A percentile compares a stretch with the other conserved stretches of the same genome.
phyloP scores from a whole-genome alignment of 2,797 vertebrate genomes.

The Liparis tanakae region DNA sequence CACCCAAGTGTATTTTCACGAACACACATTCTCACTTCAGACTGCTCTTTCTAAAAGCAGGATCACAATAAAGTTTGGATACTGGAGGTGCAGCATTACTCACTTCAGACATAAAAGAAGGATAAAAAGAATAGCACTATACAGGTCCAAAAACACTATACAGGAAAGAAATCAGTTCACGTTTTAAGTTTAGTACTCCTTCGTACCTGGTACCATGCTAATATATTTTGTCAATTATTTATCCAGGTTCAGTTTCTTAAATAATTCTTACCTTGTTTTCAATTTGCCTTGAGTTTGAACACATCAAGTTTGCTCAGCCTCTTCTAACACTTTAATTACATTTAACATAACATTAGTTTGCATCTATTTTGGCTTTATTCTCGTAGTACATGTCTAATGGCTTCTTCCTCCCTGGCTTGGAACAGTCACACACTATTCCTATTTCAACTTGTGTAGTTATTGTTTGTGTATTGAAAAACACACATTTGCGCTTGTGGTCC shows the following conservation, averaged over 20 bases:
- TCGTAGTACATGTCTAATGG: not conserved
- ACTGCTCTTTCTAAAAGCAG: slow-evolving; percentile 38
- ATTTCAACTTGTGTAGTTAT: not conserved
- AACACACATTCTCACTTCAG: slow-evolving; percentile 54
- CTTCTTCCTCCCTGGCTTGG: not conserved
- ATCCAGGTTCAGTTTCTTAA: not conserved
- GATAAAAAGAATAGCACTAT: not conserved
- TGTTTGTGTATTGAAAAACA: not conserved
- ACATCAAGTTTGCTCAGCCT: not conserved
- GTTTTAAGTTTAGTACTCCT: not conserved
- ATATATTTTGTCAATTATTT: not conserved
- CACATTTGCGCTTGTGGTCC: not conserved
- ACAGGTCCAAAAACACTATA: too few species aligned
- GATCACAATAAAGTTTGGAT: not conserved
- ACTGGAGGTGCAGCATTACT: not conserved
- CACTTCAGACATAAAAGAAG: not conserved
- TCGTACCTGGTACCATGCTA: not conserved
- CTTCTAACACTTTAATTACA: not conserved
- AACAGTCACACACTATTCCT: not conserved
- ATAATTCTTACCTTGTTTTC: not conserved
- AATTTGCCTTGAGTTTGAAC: not conserved
- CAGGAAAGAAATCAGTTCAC: not conserved
- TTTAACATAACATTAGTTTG: not conserved
- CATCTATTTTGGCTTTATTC: not conserved
- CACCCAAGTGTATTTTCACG: slow-evolving; percentile 50